Evolutionary conservation across 2,888 invertebrate species (phyloP), one percentile per base, ranked within the genome.

Genomic region (Julus scanicus): DNA sequence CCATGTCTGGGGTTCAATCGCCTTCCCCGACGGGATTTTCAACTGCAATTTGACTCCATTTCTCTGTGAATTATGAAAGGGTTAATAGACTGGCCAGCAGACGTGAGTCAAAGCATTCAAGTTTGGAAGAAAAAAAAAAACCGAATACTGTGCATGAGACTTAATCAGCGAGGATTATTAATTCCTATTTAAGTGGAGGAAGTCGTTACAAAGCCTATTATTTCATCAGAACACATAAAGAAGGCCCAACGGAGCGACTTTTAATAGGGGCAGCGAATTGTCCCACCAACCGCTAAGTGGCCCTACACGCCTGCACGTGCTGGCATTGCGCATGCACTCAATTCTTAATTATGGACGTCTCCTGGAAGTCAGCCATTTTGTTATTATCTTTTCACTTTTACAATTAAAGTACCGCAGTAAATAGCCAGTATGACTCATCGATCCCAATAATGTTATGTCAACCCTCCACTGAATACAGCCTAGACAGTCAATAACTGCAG

Each of bases 141-240:
- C 71, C 29, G 29, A 71, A 29, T 29, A 29, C 29, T 29, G 29
- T 29, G 29, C 29, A 71, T 29, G 71, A 29, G 13, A 29, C 71
- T 71, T 71, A 71, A 71, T 71, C 29, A n/a, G 71, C 71, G 29
- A 13, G 29, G 29, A 71, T 71, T 71, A 29, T 71, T 71, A 71
- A 71, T 71, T 29, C 71, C 71, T 71, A 71, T 71, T 71, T 71
- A 71, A 71, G 71, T 71, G 71, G 71, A 71, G 71, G 71, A 71
- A 71, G 71, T 71, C 20, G 71, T 71, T 71, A 2, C 20, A 9
- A 57, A 17, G 71, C 71, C 71, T 29, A 71, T 71, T 71, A 71
- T 71, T 71, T 71, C 71, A 71, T 71, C 71, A 71, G 71, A 49
- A 13, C 49, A 49, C 13, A 29, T 29, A 29, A 29, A 29, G 29